phyloP scores from a whole-genome alignment of 1,140 invertebrate species.

The Vanessa atalanta region DNA sequence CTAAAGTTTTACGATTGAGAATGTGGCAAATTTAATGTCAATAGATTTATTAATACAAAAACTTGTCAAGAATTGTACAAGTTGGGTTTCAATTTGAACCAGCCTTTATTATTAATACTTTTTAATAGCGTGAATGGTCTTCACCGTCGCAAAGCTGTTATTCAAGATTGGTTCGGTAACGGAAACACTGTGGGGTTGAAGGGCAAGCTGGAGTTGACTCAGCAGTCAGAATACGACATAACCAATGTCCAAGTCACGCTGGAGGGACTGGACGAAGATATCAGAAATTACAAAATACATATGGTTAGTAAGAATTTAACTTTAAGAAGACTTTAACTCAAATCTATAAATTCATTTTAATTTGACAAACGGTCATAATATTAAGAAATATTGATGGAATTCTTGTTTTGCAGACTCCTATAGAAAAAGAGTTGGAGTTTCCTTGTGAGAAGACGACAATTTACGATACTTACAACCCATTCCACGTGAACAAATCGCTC shows the following conservation, averaged over 20 bases:
- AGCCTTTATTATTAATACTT: not conserved
- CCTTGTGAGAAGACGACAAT: conserved; percentile 92
- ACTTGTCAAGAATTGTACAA: no score
- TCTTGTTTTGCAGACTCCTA: conserved; percentile 83
- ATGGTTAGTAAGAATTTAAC: conserved; percentile 80
- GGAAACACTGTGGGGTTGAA: conserved; percentile 83
- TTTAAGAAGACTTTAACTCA: no score
- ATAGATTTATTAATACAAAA: no score
- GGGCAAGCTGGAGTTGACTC: conserved; percentile 90
- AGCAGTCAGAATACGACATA: conserved; percentile 92
- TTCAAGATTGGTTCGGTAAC: conserved; percentile 93
- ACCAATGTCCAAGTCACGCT: conserved; percentile 90
- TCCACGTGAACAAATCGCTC: conserved; percentile 83
- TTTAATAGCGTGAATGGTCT: conserved; percentile 85
- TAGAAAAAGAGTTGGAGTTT: conserved; percentile 91
- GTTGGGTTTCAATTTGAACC: no score
- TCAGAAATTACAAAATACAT: conserved; percentile 91
- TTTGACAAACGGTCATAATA: no score
- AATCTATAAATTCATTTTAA: no score
- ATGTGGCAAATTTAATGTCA: no score
- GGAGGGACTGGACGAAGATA: conserved; percentile 84
- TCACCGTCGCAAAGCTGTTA: conserved; percentile 91
- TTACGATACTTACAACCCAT: conserved; percentile 92
- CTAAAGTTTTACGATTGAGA: no score
- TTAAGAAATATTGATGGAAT: not conserved